These are phyloP conservation scores for Ectropis grisescens DNA, from an alignment of 1,140 invertebrate species.

Conservation along the genomic window DNA sequence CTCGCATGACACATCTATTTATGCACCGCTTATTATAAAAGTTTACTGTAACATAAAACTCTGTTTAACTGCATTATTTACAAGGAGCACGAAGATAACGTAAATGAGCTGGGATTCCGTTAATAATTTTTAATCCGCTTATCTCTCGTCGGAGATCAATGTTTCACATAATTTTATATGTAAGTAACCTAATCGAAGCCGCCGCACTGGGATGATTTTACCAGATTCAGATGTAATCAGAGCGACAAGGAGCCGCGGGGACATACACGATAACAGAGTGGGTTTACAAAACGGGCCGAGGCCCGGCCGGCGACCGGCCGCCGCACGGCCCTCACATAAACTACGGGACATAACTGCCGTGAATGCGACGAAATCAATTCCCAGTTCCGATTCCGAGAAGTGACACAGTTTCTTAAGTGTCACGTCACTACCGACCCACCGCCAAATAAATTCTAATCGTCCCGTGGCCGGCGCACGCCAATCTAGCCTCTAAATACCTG, in stretches of 20 bases:
- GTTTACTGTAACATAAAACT: no score
- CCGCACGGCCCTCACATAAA: constrained; percentile 37
- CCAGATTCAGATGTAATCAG: constrained; percentile 59
- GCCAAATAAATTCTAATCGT: constrained; percentile 61
- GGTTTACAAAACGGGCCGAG: constrained; percentile 42
- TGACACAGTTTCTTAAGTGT: constrained; percentile 67
- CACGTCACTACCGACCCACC: constrained; percentile 64
- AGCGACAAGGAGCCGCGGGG: constrained; percentile 48
- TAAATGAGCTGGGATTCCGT: constrained; percentile 3
- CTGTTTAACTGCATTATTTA: no score
- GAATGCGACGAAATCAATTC: constrained; percentile 62
- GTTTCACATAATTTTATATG: constrained; percentile 50
- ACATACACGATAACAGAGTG: constrained; percentile 47
- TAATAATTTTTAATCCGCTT: constrained; percentile 19
- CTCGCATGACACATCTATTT: no score
- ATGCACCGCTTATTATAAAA: no score
- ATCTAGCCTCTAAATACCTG: constrained; percentile 46
- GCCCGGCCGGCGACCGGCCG: constrained; percentile 11
- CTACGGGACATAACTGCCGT: constrained; percentile 53
- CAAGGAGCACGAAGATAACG: no score
- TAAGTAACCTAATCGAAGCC: constrained; percentile 44
- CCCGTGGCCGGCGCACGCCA: constrained; percentile 31
- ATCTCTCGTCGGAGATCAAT: constrained; percentile 29
- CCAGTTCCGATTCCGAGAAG: constrained; percentile 64
- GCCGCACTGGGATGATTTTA: constrained; percentile 50